Conservation (phyloP, 1,140 invertebrate genomes). For the Lepidostoma basale region DNA sequence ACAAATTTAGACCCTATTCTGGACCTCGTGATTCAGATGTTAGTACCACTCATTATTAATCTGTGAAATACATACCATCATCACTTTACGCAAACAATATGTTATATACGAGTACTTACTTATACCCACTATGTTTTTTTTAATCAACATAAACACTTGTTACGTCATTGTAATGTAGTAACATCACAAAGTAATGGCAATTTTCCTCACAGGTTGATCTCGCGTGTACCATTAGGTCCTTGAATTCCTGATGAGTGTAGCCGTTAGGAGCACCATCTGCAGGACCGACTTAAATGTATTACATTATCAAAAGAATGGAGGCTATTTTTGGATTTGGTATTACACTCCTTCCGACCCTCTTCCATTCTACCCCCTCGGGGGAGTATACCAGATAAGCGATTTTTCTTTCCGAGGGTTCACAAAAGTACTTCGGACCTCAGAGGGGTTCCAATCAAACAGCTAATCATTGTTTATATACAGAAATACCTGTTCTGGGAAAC, state of each 20-base stretch:
- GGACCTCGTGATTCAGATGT: too few species aligned
- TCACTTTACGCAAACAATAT: too few species aligned
- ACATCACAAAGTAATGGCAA: too few species aligned
- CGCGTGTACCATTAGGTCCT: background rate
- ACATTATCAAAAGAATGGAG: conserved; percentile 13
- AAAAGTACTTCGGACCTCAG: background rate
- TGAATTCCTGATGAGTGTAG: background rate
- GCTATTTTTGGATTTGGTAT: conserved; percentile 9
- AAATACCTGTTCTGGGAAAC: too few species aligned
- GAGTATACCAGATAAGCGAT: conserved; percentile 5
- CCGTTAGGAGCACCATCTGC: conserved; percentile 5
- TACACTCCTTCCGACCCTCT: background rate
- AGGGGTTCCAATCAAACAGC: background rate
- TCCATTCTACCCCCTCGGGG: background rate
- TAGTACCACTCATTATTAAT: too few species aligned
- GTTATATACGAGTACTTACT: too few species aligned
- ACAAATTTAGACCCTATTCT: too few species aligned
- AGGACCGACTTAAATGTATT: background rate
- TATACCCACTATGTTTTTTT: too few species aligned
- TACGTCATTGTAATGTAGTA: too few species aligned
- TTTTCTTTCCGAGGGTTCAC: conserved; percentile 14
- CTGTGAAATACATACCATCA: too few species aligned
- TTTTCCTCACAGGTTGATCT: too few species aligned
- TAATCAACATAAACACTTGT: too few species aligned
- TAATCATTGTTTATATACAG: conserved; percentile 9